Evolutionary conservation across 2,888 invertebrate genomes (phyloP), one percentile per base, ranked within the genome.

Genomic region (Chymomyza caudatula): DNA sequence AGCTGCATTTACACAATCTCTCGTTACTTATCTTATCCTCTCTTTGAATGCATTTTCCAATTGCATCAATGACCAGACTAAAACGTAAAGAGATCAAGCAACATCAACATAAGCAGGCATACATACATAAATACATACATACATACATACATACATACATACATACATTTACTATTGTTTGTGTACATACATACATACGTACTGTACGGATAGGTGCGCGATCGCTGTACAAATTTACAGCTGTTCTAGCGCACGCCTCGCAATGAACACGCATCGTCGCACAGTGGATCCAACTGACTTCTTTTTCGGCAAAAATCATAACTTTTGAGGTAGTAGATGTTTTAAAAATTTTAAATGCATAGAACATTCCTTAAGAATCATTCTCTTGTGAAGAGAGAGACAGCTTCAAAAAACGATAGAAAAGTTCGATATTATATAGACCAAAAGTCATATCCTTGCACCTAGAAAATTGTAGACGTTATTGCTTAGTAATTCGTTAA

Each of bases 211-310:
- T 8, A 37, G 11, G 29, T 37, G 11, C 47, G 19, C 47, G 19
- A 47, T 47, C 19, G 17, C 19, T 13, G 11, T 17, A 47, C n/a
- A 29, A 51, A 52, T 29, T 20, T 22, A 52, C 60, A 56, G 51
- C 61, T 68, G 55, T 62, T 66, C 15, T 13, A 52, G 49, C 17
- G 62, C 60, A 19, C 15, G 47, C 47, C 25, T 69, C 54, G 52
- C 58, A 63, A 64, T 68, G 64, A 63, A 54, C 55, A 63, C 19
- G n/a, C 44, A 37, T 37, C 29, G 29, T 2, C 29, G n/a, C n/a
- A n/a, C n/a, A n/a, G n/a, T n/a, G n/a, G n/a, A n/a, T n/a, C n/a
- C n/a, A n/a, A n/a, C n/a, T n/a, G n/a, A n/a, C n/a, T n/a, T n/a
- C n/a, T n/a, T n/a, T n/a, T n/a, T n/a, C n/a, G n/a, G n/a, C n/a